Percentiles rank a stretch among this genome's conserved stretches.
Conservation (phyloP, 2,113 vertebrate species). For the Hipposideros armiger region DNA sequence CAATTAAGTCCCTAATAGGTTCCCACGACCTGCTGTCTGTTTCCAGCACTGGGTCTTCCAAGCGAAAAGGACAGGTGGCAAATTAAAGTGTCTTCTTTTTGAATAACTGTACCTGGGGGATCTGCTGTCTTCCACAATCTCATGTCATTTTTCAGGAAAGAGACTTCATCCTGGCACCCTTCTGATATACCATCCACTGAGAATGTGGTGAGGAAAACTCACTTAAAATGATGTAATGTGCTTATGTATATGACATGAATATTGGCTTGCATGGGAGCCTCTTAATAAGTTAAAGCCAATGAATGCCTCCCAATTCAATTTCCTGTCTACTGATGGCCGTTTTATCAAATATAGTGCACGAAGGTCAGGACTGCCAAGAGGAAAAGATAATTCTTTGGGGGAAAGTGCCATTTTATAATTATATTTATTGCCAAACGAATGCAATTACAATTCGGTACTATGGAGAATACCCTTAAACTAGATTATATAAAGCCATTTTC, state of each 20-base stretch:
- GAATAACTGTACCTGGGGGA: not conserved
- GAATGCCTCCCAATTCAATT: not conserved
- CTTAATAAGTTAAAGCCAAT: slow-evolving; percentile 11
- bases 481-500: slow-evolving; percentile 20
- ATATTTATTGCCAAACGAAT: slow-evolving; percentile 5
- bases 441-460: slow-evolving; percentile 12
- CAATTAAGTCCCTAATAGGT: not conserved
- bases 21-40: not conserved
- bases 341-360: not conserved
- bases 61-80: not conserved
- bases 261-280: not conserved
- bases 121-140: not conserved
- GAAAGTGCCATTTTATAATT: slow-evolving; percentile 36
- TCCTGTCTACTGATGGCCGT: not conserved
- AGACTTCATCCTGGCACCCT: not conserved
- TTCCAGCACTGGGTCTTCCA: not conserved
- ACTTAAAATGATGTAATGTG: not conserved
- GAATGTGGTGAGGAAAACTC: not conserved
- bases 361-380: slow-evolving; percentile 17
- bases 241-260: not conserved
- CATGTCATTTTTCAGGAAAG: not conserved
- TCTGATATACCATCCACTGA: not conserved
- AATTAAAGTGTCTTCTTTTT: not conserved
- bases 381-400: slow-evolving; percentile 44
- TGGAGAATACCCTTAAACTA: slow-evolving; percentile 34